Evolutionary conservation across 2,113 vertebrate species (phyloP).

Genomic region (Lichenostomus cassidix): DNA sequence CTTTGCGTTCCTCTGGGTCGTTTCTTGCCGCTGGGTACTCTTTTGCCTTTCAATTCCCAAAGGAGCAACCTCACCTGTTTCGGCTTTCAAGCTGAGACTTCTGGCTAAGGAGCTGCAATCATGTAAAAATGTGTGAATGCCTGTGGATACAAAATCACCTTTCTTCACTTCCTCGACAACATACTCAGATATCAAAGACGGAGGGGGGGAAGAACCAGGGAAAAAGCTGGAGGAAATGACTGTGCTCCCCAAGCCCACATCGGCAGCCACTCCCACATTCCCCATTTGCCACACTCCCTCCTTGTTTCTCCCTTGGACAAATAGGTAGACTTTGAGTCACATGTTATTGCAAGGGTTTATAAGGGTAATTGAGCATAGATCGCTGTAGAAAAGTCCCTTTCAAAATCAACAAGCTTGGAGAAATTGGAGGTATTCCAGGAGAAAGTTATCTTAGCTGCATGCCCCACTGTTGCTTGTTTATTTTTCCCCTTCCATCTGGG

Average conservation of each 20-base stretch:
- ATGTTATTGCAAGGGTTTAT: conserved; percentile 24
- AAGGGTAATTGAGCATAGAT: conserved; percentile 29
- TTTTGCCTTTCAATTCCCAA: background rate
- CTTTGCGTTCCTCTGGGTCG: background rate
- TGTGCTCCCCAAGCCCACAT: background rate
- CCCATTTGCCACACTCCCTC: conserved; percentile 20
- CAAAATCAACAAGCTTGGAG: background rate
- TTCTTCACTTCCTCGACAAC: background rate
- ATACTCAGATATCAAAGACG: background rate
- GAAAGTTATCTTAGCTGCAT: background rate
- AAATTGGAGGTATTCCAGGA: background rate
- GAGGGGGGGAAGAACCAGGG: background rate
- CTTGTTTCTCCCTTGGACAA: background rate
- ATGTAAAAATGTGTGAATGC: background rate
- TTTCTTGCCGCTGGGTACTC: background rate
- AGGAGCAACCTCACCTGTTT: background rate
- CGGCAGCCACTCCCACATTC: conserved; percentile 33
- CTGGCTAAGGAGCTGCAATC: background rate
- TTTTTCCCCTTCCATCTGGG: background rate
- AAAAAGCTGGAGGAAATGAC: background rate
- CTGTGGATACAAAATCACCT: background rate
- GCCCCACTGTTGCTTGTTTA: background rate
- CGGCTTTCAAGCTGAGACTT: background rate
- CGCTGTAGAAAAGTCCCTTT: background rate
- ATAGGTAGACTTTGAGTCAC: conserved; percentile 49